phyloP scores from a whole-genome alignment of 2,888 invertebrate species.

The Oligia strigilis region DNA sequence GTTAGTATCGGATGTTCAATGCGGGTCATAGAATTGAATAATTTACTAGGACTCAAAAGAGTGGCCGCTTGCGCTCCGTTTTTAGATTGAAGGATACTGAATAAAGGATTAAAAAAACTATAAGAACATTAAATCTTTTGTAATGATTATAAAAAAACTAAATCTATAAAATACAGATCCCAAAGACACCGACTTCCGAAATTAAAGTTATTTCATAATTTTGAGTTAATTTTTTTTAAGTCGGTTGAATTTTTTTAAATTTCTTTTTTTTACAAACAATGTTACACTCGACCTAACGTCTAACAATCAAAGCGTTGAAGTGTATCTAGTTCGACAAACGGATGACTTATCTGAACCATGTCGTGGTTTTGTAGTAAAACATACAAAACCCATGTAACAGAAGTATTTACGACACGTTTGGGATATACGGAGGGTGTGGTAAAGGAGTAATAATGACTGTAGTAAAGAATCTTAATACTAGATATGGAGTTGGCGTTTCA shows the following conservation, averaged over 20 bases:
- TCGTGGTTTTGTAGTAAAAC: slow-evolving; percentile 42
- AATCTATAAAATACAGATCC: too few relatives aligned
- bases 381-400: not conserved
- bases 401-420: not conserved
- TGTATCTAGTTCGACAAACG: slow-evolving; percentile 57
- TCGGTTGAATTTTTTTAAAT: too few relatives aligned
- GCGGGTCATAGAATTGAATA: slow-evolving; percentile 5
- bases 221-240: too few relatives aligned
- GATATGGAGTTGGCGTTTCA: not conserved
- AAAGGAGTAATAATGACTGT: not conserved
- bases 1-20: slow-evolving; percentile 10
- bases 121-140: not conserved
- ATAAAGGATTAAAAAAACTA: not conserved
- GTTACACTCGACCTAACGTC: slow-evolving; percentile 68
- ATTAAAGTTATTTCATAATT: too few relatives aligned
- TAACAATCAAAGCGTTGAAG: slow-evolving; percentile 68
- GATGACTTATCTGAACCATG: slow-evolving; percentile 46
- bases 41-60: not conserved
- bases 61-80: not conserved
- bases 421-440: not conserved
- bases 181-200: too few relatives aligned
- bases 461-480: not conserved
- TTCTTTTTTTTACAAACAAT: slow-evolving; percentile 61
- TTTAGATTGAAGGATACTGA: not conserved
- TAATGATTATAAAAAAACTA: too few relatives aligned